phyloP scores from a whole-genome alignment of 2,797 vertebrate genomes.

The Enteromius unitaeniatus region DNA sequence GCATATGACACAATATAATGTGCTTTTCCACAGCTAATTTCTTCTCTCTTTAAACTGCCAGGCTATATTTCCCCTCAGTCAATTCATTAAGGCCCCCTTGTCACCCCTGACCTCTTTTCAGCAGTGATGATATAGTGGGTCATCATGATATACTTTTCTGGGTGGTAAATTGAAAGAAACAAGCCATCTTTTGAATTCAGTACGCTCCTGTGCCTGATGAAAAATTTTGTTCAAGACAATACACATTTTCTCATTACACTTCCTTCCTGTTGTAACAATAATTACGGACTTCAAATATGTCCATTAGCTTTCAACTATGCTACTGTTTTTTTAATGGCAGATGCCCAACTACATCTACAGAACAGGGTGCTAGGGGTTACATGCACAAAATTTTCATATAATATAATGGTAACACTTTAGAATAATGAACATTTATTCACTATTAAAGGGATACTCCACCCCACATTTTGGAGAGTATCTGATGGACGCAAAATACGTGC shows the following conservation, averaged over 20 bases:
- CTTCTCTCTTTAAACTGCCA: neutral
- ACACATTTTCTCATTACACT: neutral
- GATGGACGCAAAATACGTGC: too few relatives aligned
- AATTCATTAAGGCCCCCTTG: slow-evolving; percentile 18
- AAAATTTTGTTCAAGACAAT: neutral
- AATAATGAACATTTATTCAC: too few relatives aligned
- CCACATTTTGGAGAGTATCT: too few relatives aligned
- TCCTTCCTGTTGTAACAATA: neutral
- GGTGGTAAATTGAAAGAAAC: neutral
- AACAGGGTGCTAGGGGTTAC: neutral
- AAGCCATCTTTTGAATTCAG: neutral
- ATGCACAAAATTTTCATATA: neutral
- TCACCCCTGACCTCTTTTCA: slow-evolving; percentile 29
- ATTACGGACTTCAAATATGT: neutral
- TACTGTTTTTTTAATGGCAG: neutral
- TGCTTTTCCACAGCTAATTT: slow-evolving; percentile 11
- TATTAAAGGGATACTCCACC: too few relatives aligned
- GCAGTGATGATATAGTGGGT: slow-evolving; percentile 5
- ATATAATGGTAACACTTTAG: too few relatives aligned
- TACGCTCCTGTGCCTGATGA: neutral
- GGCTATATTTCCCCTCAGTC: slow-evolving; percentile 2
- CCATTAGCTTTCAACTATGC: neutral
- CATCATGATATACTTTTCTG: neutral
- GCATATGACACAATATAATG: slow-evolving; percentile 30
- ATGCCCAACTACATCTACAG: neutral